Conservation (phyloP, 2,888 invertebrate genomes). For the Pachydiplax longipennis region DNA sequence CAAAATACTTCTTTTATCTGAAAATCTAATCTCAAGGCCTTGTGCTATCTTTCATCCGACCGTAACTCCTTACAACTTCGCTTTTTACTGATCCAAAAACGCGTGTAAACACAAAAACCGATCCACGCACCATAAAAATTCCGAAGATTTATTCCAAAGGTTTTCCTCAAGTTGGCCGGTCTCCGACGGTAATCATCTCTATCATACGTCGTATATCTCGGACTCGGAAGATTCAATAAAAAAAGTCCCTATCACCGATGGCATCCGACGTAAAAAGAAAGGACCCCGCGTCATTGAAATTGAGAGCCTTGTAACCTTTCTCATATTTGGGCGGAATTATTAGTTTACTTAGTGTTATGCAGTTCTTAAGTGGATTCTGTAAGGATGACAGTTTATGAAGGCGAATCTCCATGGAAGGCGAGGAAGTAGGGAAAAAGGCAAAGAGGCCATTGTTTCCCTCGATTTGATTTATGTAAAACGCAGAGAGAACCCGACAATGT, state of each 20-base stretch:
- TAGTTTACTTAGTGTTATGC: constrained; percentile 44
- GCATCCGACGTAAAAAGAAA: not conserved
- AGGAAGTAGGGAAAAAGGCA: constrained; percentile 3
- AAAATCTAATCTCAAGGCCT: too few species aligned
- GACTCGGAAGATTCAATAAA: not conserved
- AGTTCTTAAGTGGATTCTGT: constrained; percentile 39
- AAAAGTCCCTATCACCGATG: not conserved
- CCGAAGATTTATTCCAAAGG: not conserved
- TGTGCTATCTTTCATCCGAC: too few species aligned
- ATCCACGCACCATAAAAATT: not conserved
- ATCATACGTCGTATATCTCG: not conserved
- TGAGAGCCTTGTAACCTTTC: constrained; percentile 31
- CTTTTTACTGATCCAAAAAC: too few species aligned
- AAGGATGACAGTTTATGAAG: constrained; percentile 40
- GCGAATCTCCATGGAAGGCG: constrained; percentile 12
- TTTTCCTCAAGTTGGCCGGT: not conserved
- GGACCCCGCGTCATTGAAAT: constrained; percentile 11
- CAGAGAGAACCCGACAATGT: constrained; percentile 18
- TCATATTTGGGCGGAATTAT: constrained; percentile 44
- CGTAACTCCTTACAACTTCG: too few species aligned
- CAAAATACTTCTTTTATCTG: too few species aligned
- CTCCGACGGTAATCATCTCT: not conserved
- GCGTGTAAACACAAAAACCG: too few species aligned
- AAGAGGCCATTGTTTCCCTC: constrained; percentile 36
- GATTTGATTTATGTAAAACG: constrained; percentile 44